Base-by-base conservation (phyloP, 2,888 invertebrate species). In the Drosophila algonquin region DNA sequence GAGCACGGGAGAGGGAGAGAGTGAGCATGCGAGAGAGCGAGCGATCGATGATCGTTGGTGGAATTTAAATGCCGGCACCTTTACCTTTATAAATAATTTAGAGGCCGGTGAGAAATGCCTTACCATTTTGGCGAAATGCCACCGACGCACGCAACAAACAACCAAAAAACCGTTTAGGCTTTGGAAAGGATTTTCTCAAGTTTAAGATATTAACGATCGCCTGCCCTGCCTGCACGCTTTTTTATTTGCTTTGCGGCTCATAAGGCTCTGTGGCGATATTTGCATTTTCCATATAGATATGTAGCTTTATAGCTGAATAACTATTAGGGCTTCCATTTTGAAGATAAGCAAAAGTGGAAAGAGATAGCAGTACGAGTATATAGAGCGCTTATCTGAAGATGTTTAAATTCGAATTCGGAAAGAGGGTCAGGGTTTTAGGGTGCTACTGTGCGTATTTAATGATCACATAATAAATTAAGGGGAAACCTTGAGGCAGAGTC, bases 11-110 rank as follows among this genome's bases (percentile, higher is more conserved):
- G 40, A 40, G 21, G 21, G 3, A 21, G 21, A 21, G 21, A 21
- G 21, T 21, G 21, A 21, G 21, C 21, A 21, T 21, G 3, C 21
- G 21, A 21, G 21, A 3, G 40, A 7, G n/a, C 14, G 40, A 40
- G 7, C 40, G n/a, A 40, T n/a, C 7, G 40, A 0, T 59, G 48
- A 73, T 48, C 64, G 76, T 57, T 59, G 21, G 55, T 58, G 64
- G 87, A 85, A 85, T 87, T 76, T 79, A 76, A 85, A 84, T 87
- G 75, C 81, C 71, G 72, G 69, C 73, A 59, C 40, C 40, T 60
- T 84, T 72, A 73, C 76, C 82, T 85, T 84, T 74, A 87, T 87
- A 80, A 85, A 85, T 85, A 87, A 80, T 63, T 71, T 79, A 79
- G 73, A 87, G 85, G 87, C 63, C 84, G 74, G 54, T 67, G 48